These are phyloP conservation scores for Sternotherus odoratus DNA, from an alignment of 2,797 vertebrate genomes.

Conservation along the genomic window DNA sequence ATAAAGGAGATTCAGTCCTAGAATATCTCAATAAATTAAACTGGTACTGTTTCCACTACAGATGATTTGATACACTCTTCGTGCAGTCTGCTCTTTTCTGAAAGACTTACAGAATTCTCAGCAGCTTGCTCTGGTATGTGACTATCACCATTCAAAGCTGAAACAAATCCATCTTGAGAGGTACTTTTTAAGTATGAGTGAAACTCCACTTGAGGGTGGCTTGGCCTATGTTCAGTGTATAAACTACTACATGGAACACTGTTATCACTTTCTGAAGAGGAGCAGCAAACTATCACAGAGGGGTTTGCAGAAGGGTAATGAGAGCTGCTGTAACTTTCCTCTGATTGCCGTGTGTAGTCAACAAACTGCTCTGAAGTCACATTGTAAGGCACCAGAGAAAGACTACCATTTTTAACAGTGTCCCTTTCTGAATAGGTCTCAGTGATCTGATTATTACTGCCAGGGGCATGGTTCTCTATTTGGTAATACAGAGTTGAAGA, in stretches of 20 bases:
- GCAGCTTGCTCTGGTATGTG: slow-evolving; percentile 84
- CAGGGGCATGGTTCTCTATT: slow-evolving; percentile 87
- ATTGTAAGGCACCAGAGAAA: slow-evolving; percentile 88
- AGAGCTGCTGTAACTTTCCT: slow-evolving; percentile 81
- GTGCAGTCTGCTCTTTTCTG: slow-evolving; percentile 90
- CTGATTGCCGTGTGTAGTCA: slow-evolving; percentile 84
- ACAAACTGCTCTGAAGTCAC: slow-evolving; percentile 89
- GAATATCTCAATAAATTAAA: slow-evolving; percentile 82
- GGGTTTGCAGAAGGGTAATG: slow-evolving; percentile 87
- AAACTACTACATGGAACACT: slow-evolving; percentile 82
- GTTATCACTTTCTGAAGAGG: slow-evolving; percentile 87
- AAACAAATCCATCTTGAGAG: slow-evolving; percentile 87
- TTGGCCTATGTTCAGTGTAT: slow-evolving; percentile 85
- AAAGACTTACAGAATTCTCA: slow-evolving; percentile 85
- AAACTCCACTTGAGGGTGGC: slow-evolving; percentile 88
- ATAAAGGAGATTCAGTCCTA: slow-evolving; percentile 66
- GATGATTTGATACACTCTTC: slow-evolving; percentile 90
- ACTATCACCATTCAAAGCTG: slow-evolving; percentile 83
- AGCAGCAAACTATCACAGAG: slow-evolving; percentile 87
- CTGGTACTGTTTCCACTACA: slow-evolving; percentile 92
- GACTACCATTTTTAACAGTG: slow-evolving; percentile 82
- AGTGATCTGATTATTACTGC: slow-evolving; percentile 81
- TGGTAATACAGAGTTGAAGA: slow-evolving; percentile 93
- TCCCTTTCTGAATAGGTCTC: slow-evolving; percentile 90
- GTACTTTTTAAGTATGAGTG: slow-evolving; percentile 95